Conservation (phyloP, 2,797 vertebrate species). For the Gambusia yucatana region DNA sequence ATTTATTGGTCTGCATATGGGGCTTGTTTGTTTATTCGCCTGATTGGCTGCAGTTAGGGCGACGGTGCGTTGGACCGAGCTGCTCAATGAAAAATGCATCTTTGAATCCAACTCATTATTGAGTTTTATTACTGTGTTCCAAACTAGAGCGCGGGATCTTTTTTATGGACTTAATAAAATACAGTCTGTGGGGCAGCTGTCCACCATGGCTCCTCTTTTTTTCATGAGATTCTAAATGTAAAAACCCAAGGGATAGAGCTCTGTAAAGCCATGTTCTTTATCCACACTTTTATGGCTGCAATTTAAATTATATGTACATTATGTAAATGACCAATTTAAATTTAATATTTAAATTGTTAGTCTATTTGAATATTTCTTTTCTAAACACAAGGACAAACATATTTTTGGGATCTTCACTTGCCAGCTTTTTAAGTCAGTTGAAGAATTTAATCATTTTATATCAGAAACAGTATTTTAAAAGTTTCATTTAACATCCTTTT, state of each 20-base stretch:
- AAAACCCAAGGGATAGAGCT: neutral
- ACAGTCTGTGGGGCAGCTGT: conserved; percentile 13
- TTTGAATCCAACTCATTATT: conserved; percentile 83
- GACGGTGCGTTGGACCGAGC: conserved; percentile 40
- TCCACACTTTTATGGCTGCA: neutral
- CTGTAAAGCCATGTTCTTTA: neutral
- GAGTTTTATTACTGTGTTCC: conserved; percentile 65
- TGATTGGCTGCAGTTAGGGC: conserved; percentile 69
- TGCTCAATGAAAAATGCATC: conserved; percentile 48
- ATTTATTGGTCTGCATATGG: conserved; percentile 57
- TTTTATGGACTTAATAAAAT: conserved; percentile 39
- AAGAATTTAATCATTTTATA: neutral
- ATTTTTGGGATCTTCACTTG: neutral
- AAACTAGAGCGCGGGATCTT: conserved; percentile 49
- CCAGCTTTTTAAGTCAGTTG: neutral
- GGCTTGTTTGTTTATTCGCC: conserved; percentile 72
- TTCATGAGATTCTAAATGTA: neutral
- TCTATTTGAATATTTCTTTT: neutral
- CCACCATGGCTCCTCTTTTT: neutral
- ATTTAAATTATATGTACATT: neutral
- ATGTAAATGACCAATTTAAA: neutral
- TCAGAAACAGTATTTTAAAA: neutral
- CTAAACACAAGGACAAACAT: neutral
- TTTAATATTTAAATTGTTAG: neutral
- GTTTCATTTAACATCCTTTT: neutral